Evolutionary conservation across 2,797 vertebrate genomes (phyloP).

Genomic region (Coracias cyanogaster): DNA sequence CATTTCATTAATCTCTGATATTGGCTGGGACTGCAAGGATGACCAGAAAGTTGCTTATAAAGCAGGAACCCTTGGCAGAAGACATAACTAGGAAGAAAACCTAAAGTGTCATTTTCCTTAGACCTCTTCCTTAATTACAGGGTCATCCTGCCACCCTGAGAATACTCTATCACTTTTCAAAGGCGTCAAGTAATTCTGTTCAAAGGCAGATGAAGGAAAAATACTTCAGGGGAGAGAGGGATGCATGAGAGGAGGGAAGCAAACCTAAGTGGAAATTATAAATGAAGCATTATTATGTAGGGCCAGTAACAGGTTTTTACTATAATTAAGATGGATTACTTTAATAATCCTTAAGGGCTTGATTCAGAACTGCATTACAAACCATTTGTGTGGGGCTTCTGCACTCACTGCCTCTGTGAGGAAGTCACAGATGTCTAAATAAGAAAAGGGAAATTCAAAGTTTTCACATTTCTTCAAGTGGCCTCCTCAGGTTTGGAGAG

Average conservation of each 20-base stretch:
- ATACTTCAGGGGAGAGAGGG: not conserved
- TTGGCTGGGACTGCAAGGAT: not conserved
- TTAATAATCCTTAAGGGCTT: constrained; percentile 69
- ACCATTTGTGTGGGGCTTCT: constrained; percentile 27
- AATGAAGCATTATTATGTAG: constrained; percentile 65
- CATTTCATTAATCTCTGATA: not conserved
- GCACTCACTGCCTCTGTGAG: not conserved
- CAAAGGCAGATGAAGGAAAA: not conserved
- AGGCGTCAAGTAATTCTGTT: not conserved
- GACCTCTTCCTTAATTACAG: not conserved
- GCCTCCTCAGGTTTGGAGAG: not conserved
- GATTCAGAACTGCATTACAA: constrained; percentile 49
- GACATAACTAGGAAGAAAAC: not conserved
- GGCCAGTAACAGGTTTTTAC: constrained; percentile 55
- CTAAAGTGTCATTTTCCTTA: not conserved
- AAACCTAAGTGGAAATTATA: constrained; percentile 40
- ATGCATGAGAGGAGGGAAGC: not conserved
- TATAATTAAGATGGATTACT: constrained; percentile 74
- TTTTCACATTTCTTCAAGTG: constrained; percentile 35
- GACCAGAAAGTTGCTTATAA: not conserved
- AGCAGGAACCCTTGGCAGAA: not conserved
- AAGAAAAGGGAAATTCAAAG: not conserved
- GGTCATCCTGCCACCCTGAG: not conserved
- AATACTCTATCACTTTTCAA: not conserved
- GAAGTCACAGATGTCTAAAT: constrained; percentile 5